phyloP scores from a whole-genome alignment of 2,113 vertebrate species.

The Tauraco erythrolophus region DNA sequence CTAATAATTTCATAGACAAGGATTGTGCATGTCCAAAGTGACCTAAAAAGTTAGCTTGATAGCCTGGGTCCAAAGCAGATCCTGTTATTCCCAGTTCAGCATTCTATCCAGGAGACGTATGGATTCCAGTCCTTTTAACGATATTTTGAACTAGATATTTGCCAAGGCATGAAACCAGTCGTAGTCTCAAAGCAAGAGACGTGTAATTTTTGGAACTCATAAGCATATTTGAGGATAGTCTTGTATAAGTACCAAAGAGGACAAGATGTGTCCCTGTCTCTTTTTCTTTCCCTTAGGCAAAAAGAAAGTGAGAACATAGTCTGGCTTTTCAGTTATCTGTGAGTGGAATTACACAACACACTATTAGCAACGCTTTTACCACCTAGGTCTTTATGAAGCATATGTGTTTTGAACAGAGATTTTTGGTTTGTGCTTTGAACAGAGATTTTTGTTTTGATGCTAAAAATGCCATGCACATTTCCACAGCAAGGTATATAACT shows the following conservation, averaged over 20 bases:
- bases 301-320: background rate
- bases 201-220: background rate
- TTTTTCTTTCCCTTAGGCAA: background rate
- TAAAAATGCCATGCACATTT: background rate
- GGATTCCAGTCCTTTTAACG: background rate
- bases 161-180: background rate
- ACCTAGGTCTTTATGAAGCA: background rate
- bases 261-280: background rate
- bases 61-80: background rate
- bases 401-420: background rate
- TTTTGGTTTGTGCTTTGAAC: background rate
- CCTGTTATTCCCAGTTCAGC: background rate
- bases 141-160: background rate
- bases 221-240: background rate
- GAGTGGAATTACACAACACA: background rate
- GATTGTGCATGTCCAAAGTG: background rate
- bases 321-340: background rate
- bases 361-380: background rate
- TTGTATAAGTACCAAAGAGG: background rate
- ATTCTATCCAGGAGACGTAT: background rate
- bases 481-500: background rate
- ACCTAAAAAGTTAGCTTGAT: background rate
- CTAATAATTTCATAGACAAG: background rate
- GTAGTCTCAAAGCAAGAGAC: background rate
- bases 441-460: background rate